Evolutionary conservation across 1,140 invertebrate species (phyloP).

Genomic region (Calliopsis andreniformis): DNA sequence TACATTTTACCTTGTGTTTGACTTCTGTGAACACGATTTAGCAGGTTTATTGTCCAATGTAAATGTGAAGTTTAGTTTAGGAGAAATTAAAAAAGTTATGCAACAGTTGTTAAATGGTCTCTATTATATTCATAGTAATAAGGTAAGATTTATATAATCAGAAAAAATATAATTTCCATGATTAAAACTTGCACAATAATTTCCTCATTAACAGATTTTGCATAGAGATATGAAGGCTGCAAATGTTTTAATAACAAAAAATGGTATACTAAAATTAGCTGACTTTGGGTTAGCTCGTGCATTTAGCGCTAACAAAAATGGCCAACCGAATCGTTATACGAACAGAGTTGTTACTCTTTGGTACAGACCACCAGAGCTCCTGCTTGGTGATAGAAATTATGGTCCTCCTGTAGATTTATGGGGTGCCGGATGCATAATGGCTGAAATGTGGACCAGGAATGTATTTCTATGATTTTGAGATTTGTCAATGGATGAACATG

Average conservation of each 20-base stretch:
- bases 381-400: slow-evolving; percentile 96
- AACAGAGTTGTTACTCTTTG: slow-evolving; percentile 99
- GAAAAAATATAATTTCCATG: background rate
- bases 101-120: slow-evolving; percentile 98
- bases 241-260: slow-evolving; percentile 98
- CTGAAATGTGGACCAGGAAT: slow-evolving; percentile 98
- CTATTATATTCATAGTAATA: slow-evolving; percentile 98
- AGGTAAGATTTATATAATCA: slow-evolving; percentile 81
- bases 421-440: slow-evolving; percentile 99
- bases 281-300: slow-evolving; percentile 96
- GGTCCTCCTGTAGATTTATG: slow-evolving; percentile 98
- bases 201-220: slow-evolving; percentile 83
- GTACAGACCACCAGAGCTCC: slow-evolving; percentile 96
- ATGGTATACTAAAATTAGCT: slow-evolving; percentile 96
- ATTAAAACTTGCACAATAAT: background rate
- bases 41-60: slow-evolving; percentile 97
- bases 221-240: slow-evolving; percentile 99
- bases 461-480: slow-evolving; percentile 73
- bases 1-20: slow-evolving; percentile 99
- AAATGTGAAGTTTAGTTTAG: slow-evolving; percentile 97
- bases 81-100: slow-evolving; percentile 99
- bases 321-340: slow-evolving; percentile 94
- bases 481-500: background rate
- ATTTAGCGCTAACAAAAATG: slow-evolving; percentile 94
- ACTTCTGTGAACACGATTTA: slow-evolving; percentile 99